These are phyloP conservation scores for Phrynosoma platyrhinos DNA, from an alignment of 2,113 vertebrate genomes.

Conservation along the genomic window DNA sequence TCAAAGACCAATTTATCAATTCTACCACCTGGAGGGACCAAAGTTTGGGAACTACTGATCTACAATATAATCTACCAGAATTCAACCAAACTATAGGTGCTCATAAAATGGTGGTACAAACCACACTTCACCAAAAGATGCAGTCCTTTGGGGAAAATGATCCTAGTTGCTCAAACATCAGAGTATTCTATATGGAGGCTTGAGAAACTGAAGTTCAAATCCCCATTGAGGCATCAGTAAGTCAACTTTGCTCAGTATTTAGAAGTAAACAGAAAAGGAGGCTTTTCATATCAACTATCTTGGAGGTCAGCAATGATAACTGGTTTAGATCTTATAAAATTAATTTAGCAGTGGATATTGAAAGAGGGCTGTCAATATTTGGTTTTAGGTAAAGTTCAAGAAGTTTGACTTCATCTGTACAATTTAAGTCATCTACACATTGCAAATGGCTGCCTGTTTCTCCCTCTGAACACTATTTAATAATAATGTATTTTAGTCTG, in stretches of 20 bases:
- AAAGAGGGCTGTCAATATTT: background rate
- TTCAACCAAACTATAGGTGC: background rate
- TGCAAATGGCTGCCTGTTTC: background rate
- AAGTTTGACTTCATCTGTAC: background rate
- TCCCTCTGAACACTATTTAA: background rate
- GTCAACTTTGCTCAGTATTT: background rate
- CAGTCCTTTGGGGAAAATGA: background rate
- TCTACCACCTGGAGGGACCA: background rate
- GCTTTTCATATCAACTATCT: background rate
- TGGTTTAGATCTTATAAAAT: background rate
- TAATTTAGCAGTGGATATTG: background rate
- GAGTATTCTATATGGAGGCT: background rate
- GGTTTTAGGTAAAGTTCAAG: background rate
- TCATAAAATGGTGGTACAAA: background rate
- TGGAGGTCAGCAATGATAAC: background rate
- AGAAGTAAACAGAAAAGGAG: background rate
- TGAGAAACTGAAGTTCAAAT: background rate
- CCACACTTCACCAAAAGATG: background rate
- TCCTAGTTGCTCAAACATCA: background rate
- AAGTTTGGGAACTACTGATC: no score
- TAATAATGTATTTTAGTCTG: background rate
- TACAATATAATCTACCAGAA: no score
- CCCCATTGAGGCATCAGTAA: background rate
- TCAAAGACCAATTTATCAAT: background rate
- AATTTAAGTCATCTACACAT: background rate